A percentile compares a stretch with the other conserved stretches of the same genome.
phyloP scores from a whole-genome alignment of 2,113 vertebrate species.

The Coptodon bakossiorum region DNA sequence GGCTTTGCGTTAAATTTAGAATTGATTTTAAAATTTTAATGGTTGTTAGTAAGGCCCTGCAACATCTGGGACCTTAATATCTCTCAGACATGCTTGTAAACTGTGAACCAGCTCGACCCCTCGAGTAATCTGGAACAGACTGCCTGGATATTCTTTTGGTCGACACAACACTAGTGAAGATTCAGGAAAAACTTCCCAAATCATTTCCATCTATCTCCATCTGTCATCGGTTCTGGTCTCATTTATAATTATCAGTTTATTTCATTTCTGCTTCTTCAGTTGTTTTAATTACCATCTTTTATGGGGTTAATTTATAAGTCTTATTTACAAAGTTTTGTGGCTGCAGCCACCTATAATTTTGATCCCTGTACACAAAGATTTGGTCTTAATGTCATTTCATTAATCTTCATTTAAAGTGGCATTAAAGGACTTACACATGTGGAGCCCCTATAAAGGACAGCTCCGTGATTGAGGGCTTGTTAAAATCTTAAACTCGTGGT shows the following conservation, averaged over 20 bases:
- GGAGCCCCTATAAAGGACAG: not conserved
- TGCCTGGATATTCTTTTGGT: not conserved
- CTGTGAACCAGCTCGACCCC: not conserved
- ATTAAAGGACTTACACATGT: not conserved
- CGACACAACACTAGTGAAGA: not conserved
- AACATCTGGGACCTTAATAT: not conserved
- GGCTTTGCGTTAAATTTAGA: not conserved
- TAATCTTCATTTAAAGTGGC: not conserved
- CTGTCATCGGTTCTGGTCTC: not conserved
- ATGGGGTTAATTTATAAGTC: not conserved
- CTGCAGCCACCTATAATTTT: not conserved
- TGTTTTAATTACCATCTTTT: not conserved
- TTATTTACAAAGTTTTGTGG: not conserved
- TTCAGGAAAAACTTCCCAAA: not conserved
- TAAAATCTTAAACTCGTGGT: not conserved
- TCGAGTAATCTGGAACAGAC: not conserved
- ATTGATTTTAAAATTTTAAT: not conserved
- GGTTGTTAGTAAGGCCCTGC: not conserved
- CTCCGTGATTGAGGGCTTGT: not conserved
- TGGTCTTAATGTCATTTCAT: not conserved
- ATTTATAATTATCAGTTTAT: not conserved
- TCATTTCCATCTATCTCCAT: not conserved
- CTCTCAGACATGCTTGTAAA: not conserved
- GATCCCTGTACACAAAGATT: not conserved
- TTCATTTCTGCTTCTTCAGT: not conserved